Evolutionary conservation across 2,888 invertebrate genomes (phyloP).

Genomic region (Icerya purchasi): DNA sequence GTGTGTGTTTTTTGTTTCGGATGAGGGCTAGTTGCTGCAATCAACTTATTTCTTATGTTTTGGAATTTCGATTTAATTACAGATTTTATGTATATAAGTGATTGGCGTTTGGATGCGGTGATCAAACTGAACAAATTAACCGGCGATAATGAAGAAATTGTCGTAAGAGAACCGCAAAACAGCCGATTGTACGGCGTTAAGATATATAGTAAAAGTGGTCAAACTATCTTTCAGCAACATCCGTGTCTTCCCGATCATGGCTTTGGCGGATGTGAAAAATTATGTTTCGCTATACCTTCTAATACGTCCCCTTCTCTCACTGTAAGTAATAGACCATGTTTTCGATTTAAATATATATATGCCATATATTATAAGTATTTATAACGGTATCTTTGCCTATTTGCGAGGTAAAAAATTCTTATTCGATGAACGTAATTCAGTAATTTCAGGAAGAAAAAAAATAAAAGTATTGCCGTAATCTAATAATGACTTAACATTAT

Average conservation of each 20-base stretch:
- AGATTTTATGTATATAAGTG: constrained; percentile 89
- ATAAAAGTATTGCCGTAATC: too few species aligned
- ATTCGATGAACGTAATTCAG: too few species aligned
- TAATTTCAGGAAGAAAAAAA: too few species aligned
- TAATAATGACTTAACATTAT: too few species aligned
- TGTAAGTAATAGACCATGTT: constrained; percentile 1
- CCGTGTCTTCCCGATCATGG: constrained; percentile 46
- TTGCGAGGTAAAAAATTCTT: too few species aligned
- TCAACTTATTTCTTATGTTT: too few species aligned
- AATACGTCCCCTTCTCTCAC: constrained; percentile 25
- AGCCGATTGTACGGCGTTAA: constrained; percentile 81
- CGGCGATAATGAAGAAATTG: constrained; percentile 65
- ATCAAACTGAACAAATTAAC: constrained; percentile 70
- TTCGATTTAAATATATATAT: too few species aligned
- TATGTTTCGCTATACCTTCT: constrained; percentile 75
- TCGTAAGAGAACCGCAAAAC: constrained; percentile 71
- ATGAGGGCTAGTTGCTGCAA: neutral
- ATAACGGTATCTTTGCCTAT: too few species aligned
- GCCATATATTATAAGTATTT: too few species aligned
- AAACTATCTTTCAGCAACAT: constrained; percentile 43
- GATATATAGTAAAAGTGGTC: constrained; percentile 56
- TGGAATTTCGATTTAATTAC: too few species aligned
- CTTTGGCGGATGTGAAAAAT: constrained; percentile 81
- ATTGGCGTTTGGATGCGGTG: constrained; percentile 90
- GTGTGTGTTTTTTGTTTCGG: neutral